A percentile compares a stretch with the other conserved stretches of the same genome.
Evolutionary conservation across 1,140 invertebrate species (phyloP).

Genomic region (fruit fly (Drosophila melanogaster)): DNA sequence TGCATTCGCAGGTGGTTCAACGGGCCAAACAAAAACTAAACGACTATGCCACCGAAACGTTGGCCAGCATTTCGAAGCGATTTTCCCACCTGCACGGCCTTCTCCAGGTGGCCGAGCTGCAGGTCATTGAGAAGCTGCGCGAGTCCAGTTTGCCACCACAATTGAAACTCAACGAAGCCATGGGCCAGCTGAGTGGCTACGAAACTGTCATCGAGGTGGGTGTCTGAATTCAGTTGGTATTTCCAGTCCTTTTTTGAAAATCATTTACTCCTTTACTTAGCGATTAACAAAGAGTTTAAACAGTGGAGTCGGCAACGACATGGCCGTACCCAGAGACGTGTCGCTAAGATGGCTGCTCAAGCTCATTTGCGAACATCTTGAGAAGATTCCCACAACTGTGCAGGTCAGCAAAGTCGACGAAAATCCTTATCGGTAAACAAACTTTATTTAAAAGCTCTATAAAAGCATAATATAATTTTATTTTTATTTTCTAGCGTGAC

Average conservation of each 20-base stretch:
- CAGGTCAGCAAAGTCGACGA: constrained; percentile 32
- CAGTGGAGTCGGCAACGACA: not conserved
- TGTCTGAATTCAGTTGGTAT: not conserved
- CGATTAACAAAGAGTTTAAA: constrained; percentile 34
- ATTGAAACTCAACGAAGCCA: constrained; percentile 49
- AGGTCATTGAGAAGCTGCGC: constrained; percentile 57
- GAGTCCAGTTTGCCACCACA: constrained; percentile 57
- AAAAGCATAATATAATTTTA: not conserved
- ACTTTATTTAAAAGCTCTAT: not conserved
- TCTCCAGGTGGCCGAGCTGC: constrained; percentile 66
- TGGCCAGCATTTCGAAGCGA: constrained; percentile 47
- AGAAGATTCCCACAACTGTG: constrained; percentile 55
- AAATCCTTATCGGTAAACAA: constrained; percentile 65
- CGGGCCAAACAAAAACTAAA: constrained; percentile 44
- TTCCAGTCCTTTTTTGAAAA: not conserved
- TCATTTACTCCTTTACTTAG: constrained; percentile 12
- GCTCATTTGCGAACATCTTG: constrained; percentile 31
- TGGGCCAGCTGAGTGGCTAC: constrained; percentile 49
- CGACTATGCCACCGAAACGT: constrained; percentile 58
- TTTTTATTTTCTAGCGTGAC: constrained; percentile 15
- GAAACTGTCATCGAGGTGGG: constrained; percentile 55
- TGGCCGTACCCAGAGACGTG: constrained; percentile 30
- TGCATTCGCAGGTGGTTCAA: constrained; percentile 58
- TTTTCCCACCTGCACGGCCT: constrained; percentile 68
- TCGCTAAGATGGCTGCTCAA: constrained; percentile 37